A percentile compares a stretch with the other conserved stretches of the same genome.
Conservation (phyloP, 2,113 vertebrate genomes). For the Psilopsiagon aymara region DNA sequence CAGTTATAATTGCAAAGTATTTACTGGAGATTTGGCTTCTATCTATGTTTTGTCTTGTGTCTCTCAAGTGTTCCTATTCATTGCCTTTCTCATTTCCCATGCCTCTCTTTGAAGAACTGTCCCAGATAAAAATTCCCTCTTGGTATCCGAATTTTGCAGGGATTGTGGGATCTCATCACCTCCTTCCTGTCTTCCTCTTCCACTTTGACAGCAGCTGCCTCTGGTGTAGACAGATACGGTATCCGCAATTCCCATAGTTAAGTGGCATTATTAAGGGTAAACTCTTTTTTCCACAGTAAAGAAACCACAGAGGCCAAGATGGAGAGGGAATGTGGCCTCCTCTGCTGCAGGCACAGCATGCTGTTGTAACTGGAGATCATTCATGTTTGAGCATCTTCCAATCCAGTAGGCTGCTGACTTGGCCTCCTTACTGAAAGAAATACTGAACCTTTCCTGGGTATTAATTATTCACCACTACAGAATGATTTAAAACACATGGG, state of each 20-base stretch:
- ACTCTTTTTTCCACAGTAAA: not conserved
- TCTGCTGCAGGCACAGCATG: not conserved
- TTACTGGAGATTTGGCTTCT: not conserved
- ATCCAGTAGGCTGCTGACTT: not conserved
- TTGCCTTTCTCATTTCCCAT: not conserved
- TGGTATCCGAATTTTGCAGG: not conserved
- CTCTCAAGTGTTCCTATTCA: not conserved
- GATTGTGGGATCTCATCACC: fast-evolving
- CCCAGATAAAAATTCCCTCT: not conserved
- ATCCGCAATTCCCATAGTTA: not conserved
- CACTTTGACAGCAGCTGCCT: not conserved
- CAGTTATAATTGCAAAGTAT: not conserved
- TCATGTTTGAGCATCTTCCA: not conserved
- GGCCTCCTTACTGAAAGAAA: not conserved
- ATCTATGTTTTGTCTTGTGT: not conserved
- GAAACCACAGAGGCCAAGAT: not conserved
- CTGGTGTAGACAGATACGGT: not conserved
- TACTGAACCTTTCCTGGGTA: not conserved
- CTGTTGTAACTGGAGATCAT: not conserved
- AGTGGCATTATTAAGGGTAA: not conserved
- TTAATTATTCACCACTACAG: slow-evolving; percentile 9
- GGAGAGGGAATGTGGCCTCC: not conserved
- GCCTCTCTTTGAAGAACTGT: not conserved
- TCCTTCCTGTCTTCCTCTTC: not conserved
- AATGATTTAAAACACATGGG: not conserved